Conservation (phyloP, 2,797 vertebrate genomes). For the Glyptemys insculpta region DNA sequence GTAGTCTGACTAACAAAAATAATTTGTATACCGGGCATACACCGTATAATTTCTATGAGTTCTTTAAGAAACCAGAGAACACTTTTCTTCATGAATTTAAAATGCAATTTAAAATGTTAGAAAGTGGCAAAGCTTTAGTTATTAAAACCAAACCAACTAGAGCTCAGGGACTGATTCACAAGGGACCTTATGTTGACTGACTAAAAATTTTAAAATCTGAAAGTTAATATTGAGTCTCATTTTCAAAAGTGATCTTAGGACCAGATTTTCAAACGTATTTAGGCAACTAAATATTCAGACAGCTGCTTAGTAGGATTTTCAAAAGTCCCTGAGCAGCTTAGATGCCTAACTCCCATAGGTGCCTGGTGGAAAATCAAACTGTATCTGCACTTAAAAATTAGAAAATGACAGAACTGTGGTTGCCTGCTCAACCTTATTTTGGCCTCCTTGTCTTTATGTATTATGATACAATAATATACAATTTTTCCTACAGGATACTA, state of each 20-base stretch:
- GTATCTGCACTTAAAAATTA: neutral
- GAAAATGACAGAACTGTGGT: neutral
- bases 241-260: neutral
- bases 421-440: neutral
- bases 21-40: neutral
- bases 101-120: neutral
- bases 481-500: constrained; percentile 3
- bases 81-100: constrained; percentile 10
- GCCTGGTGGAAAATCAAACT: neutral
- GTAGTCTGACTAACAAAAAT: neutral
- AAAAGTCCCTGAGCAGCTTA: neutral
- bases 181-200: neutral
- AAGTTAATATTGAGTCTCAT: neutral
- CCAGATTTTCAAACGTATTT: constrained; percentile 20
- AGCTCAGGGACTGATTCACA: neutral
- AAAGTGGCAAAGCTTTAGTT: neutral
- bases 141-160: neutral
- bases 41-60: neutral
- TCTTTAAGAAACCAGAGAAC: neutral
- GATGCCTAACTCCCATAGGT: neutral
- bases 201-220: constrained; percentile 40
- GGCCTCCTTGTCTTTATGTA: neutral
- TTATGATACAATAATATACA: neutral
- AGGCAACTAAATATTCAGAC: neutral
- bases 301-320: neutral